These are phyloP conservation scores for Pitta sordida DNA, from an alignment of 2,113 vertebrate species.

Conservation along the genomic window DNA sequence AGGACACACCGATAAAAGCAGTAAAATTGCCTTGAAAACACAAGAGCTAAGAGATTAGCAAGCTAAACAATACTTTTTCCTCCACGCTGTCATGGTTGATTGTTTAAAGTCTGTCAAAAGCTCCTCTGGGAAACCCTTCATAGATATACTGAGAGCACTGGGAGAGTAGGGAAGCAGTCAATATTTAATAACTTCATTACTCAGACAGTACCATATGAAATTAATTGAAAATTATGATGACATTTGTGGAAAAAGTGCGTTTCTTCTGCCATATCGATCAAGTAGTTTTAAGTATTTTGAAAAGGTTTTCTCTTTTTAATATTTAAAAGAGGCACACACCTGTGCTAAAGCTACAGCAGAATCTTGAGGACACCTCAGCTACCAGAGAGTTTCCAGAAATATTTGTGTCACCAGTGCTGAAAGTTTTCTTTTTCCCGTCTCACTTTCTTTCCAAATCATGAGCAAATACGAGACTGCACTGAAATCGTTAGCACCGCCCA, in stretches of 20 bases:
- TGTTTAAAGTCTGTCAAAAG: constrained; percentile 40
- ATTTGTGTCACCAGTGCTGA: background rate
- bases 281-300: background rate
- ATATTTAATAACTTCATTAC: constrained; percentile 49
- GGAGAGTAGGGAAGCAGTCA: constrained; percentile 19
- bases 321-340: background rate
- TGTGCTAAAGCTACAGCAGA: background rate
- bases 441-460: background rate
- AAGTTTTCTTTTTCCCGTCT: background rate
- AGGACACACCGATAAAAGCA: background rate
- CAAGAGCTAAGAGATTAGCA: background rate
- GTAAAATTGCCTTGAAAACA: background rate
- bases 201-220: background rate
- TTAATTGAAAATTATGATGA: background rate
- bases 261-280: background rate
- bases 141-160: background rate
- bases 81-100: background rate
- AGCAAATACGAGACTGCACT: background rate
- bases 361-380: background rate
- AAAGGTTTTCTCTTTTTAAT: background rate
- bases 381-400: background rate
- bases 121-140: constrained; percentile 2
- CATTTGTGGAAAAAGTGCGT: background rate
- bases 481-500: constrained; percentile 48
- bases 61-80: constrained; percentile 12